Percentiles rank a stretch among this genome's conserved stretches.
These are phyloP conservation scores for Callipepla squamata DNA, from an alignment of 2,113 vertebrate genomes.

Conservation along the genomic window DNA sequence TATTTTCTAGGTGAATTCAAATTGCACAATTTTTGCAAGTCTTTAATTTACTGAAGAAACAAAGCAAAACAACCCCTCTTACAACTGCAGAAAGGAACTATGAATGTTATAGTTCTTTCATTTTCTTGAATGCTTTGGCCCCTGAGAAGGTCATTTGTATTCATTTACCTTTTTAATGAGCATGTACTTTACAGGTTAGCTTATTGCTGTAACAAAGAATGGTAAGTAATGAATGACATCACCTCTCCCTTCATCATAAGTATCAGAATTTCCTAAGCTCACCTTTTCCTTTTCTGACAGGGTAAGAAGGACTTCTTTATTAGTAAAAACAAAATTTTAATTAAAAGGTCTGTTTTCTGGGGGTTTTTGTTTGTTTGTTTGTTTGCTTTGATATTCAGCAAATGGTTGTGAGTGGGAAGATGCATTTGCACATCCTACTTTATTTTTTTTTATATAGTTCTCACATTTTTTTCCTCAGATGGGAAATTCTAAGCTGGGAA, in stretches of 20 bases:
- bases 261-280: neutral
- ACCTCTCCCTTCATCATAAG: too few species aligned
- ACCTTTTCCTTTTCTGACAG: neutral
- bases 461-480: neutral
- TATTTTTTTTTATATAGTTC: neutral
- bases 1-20: neutral
- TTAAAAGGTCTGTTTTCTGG: neutral
- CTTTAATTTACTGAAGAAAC: neutral
- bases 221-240: neutral
- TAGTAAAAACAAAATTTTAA: neutral
- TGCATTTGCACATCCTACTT: neutral
- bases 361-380: neutral
- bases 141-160: neutral
- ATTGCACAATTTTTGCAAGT: neutral
- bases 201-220: neutral
- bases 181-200: neutral
- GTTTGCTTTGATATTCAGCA: neutral
- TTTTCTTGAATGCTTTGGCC: neutral
- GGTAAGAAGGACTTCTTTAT: neutral
- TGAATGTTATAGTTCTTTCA: neutral
- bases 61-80: neutral
- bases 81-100: neutral
- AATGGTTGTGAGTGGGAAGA: neutral
- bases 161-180: neutral
- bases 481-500: neutral